A percentile compares a stretch with the other conserved stretches of the same genome.
Evolutionary conservation across 2,888 invertebrate species (phyloP).

Genomic region (Drosophila dives): DNA sequence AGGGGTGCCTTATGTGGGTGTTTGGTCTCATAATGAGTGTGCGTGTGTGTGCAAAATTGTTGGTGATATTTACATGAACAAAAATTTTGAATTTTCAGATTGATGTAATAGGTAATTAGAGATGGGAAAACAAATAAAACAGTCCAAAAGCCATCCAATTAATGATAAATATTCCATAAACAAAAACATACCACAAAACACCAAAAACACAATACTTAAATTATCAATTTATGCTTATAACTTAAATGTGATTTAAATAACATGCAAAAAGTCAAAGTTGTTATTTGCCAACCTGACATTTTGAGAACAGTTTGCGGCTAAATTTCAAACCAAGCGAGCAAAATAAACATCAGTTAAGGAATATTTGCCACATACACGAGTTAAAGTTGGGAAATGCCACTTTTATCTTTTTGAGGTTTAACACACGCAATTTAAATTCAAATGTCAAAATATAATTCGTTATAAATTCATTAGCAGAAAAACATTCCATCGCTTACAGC

Average conservation of each 20-base stretch:
- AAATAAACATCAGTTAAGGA: constrained; percentile 8
- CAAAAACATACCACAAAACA: constrained; percentile 12
- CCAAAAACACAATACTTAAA: constrained; percentile 32
- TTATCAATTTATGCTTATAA: constrained; percentile 33
- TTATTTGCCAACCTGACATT: constrained; percentile 20
- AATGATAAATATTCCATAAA: constrained; percentile 21
- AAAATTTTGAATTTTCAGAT: constrained; percentile 32
- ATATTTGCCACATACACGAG: constrained; percentile 13
- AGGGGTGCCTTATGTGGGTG: constrained; percentile 58
- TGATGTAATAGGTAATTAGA: constrained; percentile 15
- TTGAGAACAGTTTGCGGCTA: constrained; percentile 17
- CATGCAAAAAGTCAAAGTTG: constrained; percentile 26
- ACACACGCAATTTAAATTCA: constrained; percentile 27
- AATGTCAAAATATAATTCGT: constrained; percentile 57
- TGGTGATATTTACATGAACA: constrained; percentile 82
- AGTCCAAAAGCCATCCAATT: constrained; percentile 55
- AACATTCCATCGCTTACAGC: background rate
- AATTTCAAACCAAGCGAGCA: constrained; percentile 3
- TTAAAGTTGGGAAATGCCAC: constrained; percentile 4
- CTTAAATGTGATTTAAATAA: constrained; percentile 44
- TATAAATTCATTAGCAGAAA: constrained; percentile 51
- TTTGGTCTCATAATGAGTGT: constrained; percentile 45
- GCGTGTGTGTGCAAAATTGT: constrained; percentile 76
- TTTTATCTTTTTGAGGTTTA: constrained; percentile 34
- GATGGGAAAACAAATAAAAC: constrained; percentile 16